These are phyloP conservation scores for Hydra vulgaris DNA, from an alignment of 30 jellyfish, hydroid and myxozoan genomes.

Conservation along the genomic window DNA sequence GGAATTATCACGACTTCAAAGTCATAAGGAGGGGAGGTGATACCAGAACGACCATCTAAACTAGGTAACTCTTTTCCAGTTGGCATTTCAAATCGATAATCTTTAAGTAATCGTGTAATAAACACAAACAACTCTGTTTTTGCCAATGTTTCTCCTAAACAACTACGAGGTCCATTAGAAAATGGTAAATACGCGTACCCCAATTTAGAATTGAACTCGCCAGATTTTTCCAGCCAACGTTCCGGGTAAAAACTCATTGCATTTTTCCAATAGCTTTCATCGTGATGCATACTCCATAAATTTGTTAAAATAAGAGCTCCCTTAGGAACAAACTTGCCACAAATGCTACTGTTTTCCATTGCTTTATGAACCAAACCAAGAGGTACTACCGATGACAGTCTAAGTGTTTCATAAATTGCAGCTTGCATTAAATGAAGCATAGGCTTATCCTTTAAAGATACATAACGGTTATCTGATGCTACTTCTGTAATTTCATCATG, in stretches of 20 bases:
- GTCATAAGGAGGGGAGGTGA: slow-evolving; percentile 2
- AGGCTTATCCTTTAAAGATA: slow-evolving; percentile 32
- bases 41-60: slow-evolving; percentile 13
- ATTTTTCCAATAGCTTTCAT: slow-evolving; percentile 54
- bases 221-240: slow-evolving; percentile 60
- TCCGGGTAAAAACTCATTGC: slow-evolving; percentile 60
- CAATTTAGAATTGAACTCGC: slow-evolving; percentile 22
- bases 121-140: slow-evolving; percentile 39
- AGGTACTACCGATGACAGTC: slow-evolving; percentile 56
- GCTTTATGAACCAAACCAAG: slow-evolving; percentile 73
- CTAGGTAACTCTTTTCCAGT: slow-evolving; percentile 10
- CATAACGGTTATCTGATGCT: slow-evolving; percentile 34
- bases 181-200: slow-evolving; percentile 50
- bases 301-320: slow-evolving; percentile 44
- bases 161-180: slow-evolving; percentile 70
- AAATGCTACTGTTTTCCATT: slow-evolving; percentile 33
- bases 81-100: not conserved
- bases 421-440: slow-evolving; percentile 45
- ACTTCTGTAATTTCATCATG: slow-evolving; percentile 36
- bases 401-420: slow-evolving; percentile 39
- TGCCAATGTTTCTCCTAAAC: slow-evolving; percentile 71
- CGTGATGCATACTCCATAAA: slow-evolving; percentile 58
- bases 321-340: slow-evolving; percentile 46
- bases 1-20: not conserved
- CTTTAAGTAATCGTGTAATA: slow-evolving; percentile 31